Percentiles rank a stretch among this genome's conserved stretches.
Evolutionary conservation across 2,113 vertebrate species (phyloP).

Genomic region (Cercocebus atys): DNA sequence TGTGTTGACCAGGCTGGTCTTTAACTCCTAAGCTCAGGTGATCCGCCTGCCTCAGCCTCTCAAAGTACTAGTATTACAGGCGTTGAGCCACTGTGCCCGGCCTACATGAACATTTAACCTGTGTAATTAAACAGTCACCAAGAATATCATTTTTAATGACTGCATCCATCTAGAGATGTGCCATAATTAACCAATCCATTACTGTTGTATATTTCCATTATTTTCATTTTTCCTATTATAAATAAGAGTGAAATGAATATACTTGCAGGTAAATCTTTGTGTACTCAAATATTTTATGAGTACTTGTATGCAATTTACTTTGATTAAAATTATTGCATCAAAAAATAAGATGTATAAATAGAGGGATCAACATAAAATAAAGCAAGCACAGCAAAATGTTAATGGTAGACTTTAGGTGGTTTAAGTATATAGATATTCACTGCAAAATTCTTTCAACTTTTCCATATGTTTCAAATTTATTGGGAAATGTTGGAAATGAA

Average conservation of each 20-base stretch:
- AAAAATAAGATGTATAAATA: neutral
- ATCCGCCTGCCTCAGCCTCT: too few relatives aligned
- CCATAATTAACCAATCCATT: neutral
- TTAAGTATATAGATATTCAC: neutral
- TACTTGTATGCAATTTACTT: neutral
- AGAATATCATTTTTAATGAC: neutral
- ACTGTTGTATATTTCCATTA: neutral
- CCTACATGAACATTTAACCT: neutral
- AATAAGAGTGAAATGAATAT: neutral
- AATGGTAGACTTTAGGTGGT: neutral
- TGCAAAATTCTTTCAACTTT: neutral
- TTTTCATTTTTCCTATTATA: constrained; percentile 6
- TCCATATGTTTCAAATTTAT: neutral
- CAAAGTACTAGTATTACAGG: too few relatives aligned
- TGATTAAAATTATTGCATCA: neutral
- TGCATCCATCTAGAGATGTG: neutral
- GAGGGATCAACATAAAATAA: neutral
- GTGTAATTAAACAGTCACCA: neutral
- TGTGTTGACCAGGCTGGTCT: too few relatives aligned
- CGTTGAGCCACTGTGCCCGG: too few relatives aligned
- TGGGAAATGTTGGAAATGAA: neutral
- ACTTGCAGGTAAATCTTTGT: neutral
- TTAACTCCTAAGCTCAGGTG: too few relatives aligned
- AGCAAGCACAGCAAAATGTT: neutral
- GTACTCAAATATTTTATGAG: neutral